Base-by-base conservation (phyloP, 2,797 vertebrate species). In the Muraenolepis orangiensis region DNA sequence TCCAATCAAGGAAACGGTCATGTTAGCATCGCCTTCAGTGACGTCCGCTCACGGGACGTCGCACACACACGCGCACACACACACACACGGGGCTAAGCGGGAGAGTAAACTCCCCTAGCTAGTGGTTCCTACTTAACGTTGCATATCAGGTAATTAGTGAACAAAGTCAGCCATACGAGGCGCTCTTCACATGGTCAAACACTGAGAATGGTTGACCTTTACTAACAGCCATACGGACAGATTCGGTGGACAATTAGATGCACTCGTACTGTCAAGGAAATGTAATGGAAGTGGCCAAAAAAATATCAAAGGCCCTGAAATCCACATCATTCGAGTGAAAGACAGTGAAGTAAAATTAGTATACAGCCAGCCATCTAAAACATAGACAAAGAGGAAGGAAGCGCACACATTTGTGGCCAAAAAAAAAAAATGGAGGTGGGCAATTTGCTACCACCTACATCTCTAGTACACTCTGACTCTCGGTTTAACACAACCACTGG, bases 401-500 rank as follows among this genome's bases (percentile, higher is more conserved):
- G 51, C 7, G 13, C 69, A 57, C 67, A 66, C 38, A 18, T 13
- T 68, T 10, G 34, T 64, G 66, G 38, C 70, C 75, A 51, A 67
- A 36, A 29, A 30, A 66, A 23, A 78, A 32, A 30, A 42, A 36
- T n/a, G n/a, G n/a, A 73, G 72, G 31, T 8, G 29, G 81, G 84
- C 84, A 89, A 82, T 93, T 93, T 90, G 82, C 86, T 78, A 87
- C 87, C 79, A 85, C 69, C 84, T 87, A 72, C 90, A 93, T 94
- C 94, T 93, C 93, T 93, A 94, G 89, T 91, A 88, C 86, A 87
- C 83, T 84, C 84, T 77, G 72, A 80, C 93, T 92, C 93, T 94
- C 92, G 93, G 51, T 85, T 93, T 26, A 6, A 94, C 92, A 94
- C 91, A 94, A 95, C 93, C 94, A 95, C 91, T 88, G 85, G 90